Percentiles rank a stretch among this genome's conserved stretches.
phyloP scores from a whole-genome alignment of 1,140 invertebrate species.

The Trissolcus basalis region DNA sequence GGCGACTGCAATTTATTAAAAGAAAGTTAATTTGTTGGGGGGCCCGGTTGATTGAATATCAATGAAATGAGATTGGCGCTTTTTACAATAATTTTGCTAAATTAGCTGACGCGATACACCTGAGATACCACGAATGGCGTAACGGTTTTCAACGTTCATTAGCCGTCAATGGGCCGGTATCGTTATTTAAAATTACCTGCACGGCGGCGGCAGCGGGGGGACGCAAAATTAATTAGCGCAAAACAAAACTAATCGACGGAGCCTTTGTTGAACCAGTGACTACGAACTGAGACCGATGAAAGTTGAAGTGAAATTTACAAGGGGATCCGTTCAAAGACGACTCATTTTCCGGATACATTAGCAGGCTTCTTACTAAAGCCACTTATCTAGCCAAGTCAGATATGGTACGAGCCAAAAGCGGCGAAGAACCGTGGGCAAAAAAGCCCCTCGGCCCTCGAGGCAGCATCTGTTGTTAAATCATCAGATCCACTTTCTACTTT shows the following conservation, averaged over 20 bases:
- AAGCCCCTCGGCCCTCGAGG: constrained; percentile 11
- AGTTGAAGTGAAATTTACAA: too few relatives aligned
- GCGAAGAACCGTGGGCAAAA: constrained; percentile 28
- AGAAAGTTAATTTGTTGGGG: constrained; percentile 21
- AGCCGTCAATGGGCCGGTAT: too few relatives aligned
- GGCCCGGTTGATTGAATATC: constrained; percentile 14
- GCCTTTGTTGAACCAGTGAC: too few relatives aligned
- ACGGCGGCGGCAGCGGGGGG: too few relatives aligned
- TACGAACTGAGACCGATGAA: too few relatives aligned
- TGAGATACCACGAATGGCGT: too few relatives aligned
- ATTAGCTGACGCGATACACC: background rate
- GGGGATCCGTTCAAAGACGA: too few relatives aligned
- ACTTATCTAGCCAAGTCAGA: constrained; percentile 41
- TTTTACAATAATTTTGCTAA: background rate
- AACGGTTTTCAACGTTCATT: too few relatives aligned
- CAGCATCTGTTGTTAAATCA: constrained; percentile 44
- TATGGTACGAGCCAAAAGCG: constrained; percentile 15
- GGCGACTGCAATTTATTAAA: constrained; percentile 2
- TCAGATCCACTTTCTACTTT: constrained; percentile 43
- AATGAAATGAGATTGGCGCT: background rate
- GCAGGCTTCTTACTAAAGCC: constrained; percentile 39
- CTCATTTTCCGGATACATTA: constrained; percentile 20
- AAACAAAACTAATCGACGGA: too few relatives aligned
- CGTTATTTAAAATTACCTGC: too few relatives aligned
- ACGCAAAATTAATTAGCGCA: too few relatives aligned